Conservation (phyloP, 1,140 invertebrate genomes). For the Venturia canescens region DNA sequence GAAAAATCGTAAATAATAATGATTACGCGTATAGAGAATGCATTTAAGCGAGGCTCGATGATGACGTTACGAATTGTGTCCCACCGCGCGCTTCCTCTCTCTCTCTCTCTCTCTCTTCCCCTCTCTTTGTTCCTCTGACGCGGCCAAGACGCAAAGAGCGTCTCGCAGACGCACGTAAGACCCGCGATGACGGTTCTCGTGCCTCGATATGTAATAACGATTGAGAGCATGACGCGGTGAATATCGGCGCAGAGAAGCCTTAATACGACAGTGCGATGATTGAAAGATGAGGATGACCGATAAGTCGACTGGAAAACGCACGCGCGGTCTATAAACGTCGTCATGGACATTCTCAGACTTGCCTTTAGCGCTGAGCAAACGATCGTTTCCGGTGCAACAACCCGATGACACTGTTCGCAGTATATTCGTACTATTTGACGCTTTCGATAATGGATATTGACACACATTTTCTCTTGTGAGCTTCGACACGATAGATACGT, state of each 20-base stretch:
- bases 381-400: slow-evolving; percentile 36
- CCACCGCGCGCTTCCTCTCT: neutral
- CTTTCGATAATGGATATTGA: neutral
- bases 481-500: no score
- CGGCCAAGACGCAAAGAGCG: neutral
- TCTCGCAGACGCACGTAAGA: neutral
- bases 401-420: slow-evolving; percentile 1
- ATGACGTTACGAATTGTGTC: slow-evolving; percentile 32
- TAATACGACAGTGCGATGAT: slow-evolving; percentile 41
- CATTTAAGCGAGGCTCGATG: neutral
- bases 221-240: slow-evolving; percentile 32
- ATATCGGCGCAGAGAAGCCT: neutral
- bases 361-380: neutral
- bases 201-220: slow-evolving; percentile 18
- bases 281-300: slow-evolving; percentile 45
- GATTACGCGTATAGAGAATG: slow-evolving; percentile 9
- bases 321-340: neutral
- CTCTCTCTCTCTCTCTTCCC: neutral
- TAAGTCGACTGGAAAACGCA: slow-evolving; percentile 30
- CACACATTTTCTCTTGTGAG: no score
- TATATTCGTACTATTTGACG: neutral
- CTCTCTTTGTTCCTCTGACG: neutral
- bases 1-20: neutral
- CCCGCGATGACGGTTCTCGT: slow-evolving; percentile 16
- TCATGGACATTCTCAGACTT: neutral